Evolutionary conservation across 2,888 invertebrate species (phyloP).

Genomic region (Mythimna ferrago): DNA sequence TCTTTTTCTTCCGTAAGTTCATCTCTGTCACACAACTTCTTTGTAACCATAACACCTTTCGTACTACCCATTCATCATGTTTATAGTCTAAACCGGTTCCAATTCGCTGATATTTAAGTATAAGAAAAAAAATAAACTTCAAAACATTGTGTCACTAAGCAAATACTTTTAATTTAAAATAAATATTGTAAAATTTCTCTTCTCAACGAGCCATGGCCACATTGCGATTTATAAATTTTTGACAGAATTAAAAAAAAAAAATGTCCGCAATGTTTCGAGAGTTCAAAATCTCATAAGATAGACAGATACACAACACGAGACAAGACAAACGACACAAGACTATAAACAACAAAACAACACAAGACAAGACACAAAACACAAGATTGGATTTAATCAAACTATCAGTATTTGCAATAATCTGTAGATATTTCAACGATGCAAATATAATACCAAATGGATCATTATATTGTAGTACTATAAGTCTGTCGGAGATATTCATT

Average conservation of each 20-base stretch:
- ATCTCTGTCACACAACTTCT: background rate
- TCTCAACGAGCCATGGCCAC: background rate
- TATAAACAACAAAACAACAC: no score
- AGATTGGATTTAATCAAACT: no score
- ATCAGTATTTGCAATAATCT: background rate
- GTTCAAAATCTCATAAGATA: background rate
- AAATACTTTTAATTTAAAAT: background rate
- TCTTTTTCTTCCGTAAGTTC: background rate
- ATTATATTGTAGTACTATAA: background rate
- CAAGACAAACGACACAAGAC: no score
- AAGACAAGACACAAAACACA: no score
- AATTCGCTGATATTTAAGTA: no score
- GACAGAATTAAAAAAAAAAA: background rate
- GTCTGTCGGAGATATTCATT: constrained; percentile 15
- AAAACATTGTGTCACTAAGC: background rate
- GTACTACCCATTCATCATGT: background rate
- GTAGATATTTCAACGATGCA: background rate
- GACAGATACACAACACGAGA: no score
- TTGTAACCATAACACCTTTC: background rate
- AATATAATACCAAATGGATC: background rate
- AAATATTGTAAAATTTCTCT: background rate
- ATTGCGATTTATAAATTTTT: background rate
- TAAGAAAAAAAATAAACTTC: no score
- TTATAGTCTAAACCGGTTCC: background rate
- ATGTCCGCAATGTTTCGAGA: background rate